Evolutionary conservation across 2,888 invertebrate species (phyloP), one percentile per base, ranked within the genome.

Genomic region (Imbricaverruca yamaguchii): DNA sequence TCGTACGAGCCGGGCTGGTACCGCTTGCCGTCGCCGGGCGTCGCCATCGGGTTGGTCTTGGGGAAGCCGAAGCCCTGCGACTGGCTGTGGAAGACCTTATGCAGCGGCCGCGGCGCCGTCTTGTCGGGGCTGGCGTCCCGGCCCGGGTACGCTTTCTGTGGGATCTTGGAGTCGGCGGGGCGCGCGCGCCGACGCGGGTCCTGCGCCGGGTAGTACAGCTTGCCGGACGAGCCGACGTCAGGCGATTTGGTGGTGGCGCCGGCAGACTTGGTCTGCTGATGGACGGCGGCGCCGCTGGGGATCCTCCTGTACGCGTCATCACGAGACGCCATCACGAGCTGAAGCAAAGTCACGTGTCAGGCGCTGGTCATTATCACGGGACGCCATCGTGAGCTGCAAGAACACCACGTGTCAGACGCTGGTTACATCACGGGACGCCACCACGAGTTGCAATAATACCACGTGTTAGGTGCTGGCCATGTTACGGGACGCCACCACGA

Each of bases 1-100:
- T 74, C 74, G 55, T 74, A 74, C 18, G 74, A 74, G 55, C 74
- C 55, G 21, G 53, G 53, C 74, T 74, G 74, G 74, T 74, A 74
- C 2, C 74, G 74, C 74, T 74, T 74, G 21, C 55, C 55, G 55
- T 74, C 74, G 21, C 55, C 55, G 53, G 74, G 74, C 55, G 74
- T 55, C 9, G 55, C 74, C 74, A 74, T 74, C 21, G 74, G 74
- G 74, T 74, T 74, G 7, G 74, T 74, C 55, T 74, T 74, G 18
- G 74, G 74, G 55, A 74, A 74, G 53, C 21, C 21, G 21, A 53
- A 53, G 18, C 21, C 11, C 55, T 53, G 74, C 53, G 74, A 55
- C 74, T 74, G 74, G 21, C 74, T 74, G 21, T 53, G 74, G 55
- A 21, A 55, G 18, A 0, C 21, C 53, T 53, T 53, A 9, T 53